Percentiles rank a stretch among this genome's conserved stretches.
phyloP scores from a whole-genome alignment of 2,113 vertebrate species.

The Centrocercus urophasianus region DNA sequence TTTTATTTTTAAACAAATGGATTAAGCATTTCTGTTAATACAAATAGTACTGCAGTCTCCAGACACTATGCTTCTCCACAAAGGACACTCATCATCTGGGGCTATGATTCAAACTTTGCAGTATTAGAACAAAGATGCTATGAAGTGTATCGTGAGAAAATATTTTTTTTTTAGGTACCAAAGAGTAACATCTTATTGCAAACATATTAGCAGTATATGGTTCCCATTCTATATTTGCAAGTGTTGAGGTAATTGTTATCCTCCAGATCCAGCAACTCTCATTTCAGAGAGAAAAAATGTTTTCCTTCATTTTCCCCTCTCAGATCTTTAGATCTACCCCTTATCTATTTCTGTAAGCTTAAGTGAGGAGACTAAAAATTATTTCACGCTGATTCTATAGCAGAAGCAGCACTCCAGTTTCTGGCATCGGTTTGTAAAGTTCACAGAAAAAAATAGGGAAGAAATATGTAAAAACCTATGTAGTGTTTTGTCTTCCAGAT shows the following conservation, averaged over 20 bases:
- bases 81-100: not conserved
- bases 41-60: not conserved
- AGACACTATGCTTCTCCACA: not conserved
- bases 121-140: not conserved
- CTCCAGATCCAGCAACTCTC: not conserved
- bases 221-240: not conserved
- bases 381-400: not conserved
- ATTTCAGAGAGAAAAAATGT: not conserved
- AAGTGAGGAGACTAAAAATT: not conserved
- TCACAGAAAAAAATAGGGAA: not conserved
- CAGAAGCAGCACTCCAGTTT: not conserved
- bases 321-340: not conserved
- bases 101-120: not conserved
- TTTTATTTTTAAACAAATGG: not conserved
- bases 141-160: not conserved
- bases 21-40: not conserved
- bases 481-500: not conserved
- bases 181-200: not conserved
- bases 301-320: not conserved
- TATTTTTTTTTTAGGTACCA: not conserved
- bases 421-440: not conserved
- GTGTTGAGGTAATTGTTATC: not conserved
- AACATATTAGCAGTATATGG: not conserved
- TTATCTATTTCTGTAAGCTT: not conserved
- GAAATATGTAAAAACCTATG: not conserved